Percentiles rank a stretch among this genome's conserved stretches.
phyloP scores from a whole-genome alignment of 2,113 vertebrate species.

The Cryptotis parvus region DNA sequence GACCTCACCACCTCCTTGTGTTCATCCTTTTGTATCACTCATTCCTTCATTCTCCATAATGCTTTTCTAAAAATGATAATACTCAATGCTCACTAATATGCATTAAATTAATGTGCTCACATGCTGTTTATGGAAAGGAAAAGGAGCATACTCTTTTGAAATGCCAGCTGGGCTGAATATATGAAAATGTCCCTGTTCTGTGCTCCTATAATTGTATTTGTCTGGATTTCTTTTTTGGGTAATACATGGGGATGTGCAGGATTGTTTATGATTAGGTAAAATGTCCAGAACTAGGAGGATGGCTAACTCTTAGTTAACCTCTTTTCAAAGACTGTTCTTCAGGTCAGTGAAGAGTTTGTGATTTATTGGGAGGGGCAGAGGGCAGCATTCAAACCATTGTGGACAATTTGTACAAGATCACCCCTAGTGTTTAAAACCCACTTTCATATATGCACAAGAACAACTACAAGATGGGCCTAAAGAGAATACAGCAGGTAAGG shows the following conservation, averaged over 20 bases:
- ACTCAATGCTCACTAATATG: background rate
- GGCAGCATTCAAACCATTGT: background rate
- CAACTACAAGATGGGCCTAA: too few species aligned
- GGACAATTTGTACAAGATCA: conserved; percentile 8
- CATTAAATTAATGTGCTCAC: conserved; percentile 30
- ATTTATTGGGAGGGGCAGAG: background rate
- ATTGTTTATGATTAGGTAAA: conserved; percentile 28
- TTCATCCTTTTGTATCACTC: background rate
- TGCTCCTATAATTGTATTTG: background rate
- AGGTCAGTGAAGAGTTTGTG: conserved; percentile 11
- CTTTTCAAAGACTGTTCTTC: conserved; percentile 41
- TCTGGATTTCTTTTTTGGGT: conserved; percentile 8
- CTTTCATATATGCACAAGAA: conserved; percentile 39
- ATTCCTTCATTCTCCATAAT: conserved; percentile 1
- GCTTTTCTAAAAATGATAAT: conserved; percentile 20
- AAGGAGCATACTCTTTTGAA: conserved; percentile 29
- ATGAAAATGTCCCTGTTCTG: conserved; percentile 31
- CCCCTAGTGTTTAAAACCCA: conserved; percentile 36
- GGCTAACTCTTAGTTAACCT: background rate
- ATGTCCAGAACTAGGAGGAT: background rate
- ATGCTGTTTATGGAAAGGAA: background rate
- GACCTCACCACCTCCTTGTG: background rate
- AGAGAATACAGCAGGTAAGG: too few species aligned
- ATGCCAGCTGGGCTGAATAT: background rate
- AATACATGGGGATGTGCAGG: background rate